Evolutionary conservation across 2,888 invertebrate genomes (phyloP).

Genomic region (Sinelater perroti): DNA sequence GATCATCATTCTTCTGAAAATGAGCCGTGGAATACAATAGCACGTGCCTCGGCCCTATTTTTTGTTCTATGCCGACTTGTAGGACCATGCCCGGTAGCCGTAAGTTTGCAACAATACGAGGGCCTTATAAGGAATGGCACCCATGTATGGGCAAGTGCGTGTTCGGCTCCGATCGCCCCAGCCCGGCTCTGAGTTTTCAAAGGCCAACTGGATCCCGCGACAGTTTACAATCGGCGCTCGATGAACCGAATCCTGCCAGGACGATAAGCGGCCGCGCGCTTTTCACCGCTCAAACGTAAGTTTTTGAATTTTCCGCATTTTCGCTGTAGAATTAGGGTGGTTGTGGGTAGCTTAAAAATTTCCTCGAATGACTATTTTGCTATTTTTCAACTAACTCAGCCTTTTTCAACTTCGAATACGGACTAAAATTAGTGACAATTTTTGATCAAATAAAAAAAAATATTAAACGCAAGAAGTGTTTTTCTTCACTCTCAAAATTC

Average conservation of each 20-base stretch:
- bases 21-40: slow-evolving; percentile 52
- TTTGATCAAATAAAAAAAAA: too few species aligned
- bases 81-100: slow-evolving; percentile 54
- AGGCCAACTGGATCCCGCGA: slow-evolving; percentile 45
- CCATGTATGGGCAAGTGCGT: slow-evolving; percentile 56
- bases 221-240: slow-evolving; percentile 54
- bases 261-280: slow-evolving; percentile 24
- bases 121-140: slow-evolving; percentile 55
- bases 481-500: too few species aligned
- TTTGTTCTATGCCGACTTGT: slow-evolving; percentile 42
- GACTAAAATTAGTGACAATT: too few species aligned
- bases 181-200: slow-evolving; percentile 51
- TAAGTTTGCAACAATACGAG: slow-evolving; percentile 52
- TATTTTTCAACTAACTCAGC: too few species aligned
- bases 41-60: slow-evolving; percentile 55
- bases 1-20: slow-evolving; percentile 30
- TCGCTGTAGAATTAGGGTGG: too few species aligned
- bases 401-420: too few species aligned
- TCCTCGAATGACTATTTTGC: too few species aligned
- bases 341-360: too few species aligned
- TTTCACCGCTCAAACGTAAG: slow-evolving; percentile 27
- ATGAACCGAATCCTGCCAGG: slow-evolving; percentile 43
- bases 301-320: slow-evolving; percentile 29
- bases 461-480: too few species aligned
- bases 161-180: slow-evolving; percentile 48